phyloP scores from a whole-genome alignment of 2,113 vertebrate genomes.

The Emydocephalus ijimae region DNA sequence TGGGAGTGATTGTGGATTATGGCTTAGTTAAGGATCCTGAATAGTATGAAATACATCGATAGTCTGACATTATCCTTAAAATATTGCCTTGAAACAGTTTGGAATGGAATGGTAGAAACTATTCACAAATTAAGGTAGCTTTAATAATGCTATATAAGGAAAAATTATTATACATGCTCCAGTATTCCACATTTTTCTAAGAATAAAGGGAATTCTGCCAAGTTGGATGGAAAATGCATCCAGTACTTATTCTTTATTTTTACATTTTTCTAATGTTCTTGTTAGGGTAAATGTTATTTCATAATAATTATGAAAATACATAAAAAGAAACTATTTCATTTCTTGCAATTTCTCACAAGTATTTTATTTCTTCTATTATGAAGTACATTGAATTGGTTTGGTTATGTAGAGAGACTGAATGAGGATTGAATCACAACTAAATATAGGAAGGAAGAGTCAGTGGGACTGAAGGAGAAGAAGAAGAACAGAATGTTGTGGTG shows the following conservation, averaged over 20 bases:
- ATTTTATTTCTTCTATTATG: background rate
- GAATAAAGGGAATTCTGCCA: background rate
- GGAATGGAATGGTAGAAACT: background rate
- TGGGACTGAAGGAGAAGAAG: background rate
- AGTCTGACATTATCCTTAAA: fast-evolving
- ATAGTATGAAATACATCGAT: background rate
- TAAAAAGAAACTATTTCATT: background rate
- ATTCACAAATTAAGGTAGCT: background rate
- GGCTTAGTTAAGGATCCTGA: background rate
- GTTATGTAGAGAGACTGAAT: background rate
- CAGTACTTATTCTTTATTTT: background rate
- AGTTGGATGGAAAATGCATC: background rate
- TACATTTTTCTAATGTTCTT: background rate
- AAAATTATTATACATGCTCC: background rate
- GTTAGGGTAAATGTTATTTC: no score
- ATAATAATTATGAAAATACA: background rate
- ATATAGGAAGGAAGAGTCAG: background rate
- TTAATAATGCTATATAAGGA: background rate
- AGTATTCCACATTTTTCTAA: fast-evolving
- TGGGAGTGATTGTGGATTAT: constrained; percentile 11
- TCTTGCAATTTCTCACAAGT: background rate
- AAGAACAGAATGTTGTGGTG: background rate
- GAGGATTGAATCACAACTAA: background rate
- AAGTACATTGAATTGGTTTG: background rate
- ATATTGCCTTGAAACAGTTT: background rate